Conservation (phyloP, 2,797 vertebrate species). For the Danio aesculapii region DNA sequence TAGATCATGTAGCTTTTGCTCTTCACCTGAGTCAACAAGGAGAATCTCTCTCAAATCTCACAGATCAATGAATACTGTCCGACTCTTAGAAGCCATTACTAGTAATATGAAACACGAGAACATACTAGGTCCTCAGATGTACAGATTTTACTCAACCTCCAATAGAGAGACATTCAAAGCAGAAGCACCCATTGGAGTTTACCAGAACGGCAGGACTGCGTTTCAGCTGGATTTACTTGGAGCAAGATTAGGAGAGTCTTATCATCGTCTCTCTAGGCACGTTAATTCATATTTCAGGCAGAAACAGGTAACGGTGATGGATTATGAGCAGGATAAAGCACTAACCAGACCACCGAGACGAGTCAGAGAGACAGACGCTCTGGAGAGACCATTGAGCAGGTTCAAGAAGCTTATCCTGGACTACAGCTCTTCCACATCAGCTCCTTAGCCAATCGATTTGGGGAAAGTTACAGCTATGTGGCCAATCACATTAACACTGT, state of each 20-base stretch:
- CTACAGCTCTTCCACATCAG: constrained; percentile 77
- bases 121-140: constrained; percentile 13
- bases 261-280: constrained; percentile 69
- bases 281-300: constrained; percentile 75
- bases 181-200: constrained; percentile 70
- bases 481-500: constrained; percentile 75
- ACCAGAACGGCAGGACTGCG: constrained; percentile 56
- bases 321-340: constrained; percentile 45
- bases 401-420: constrained; percentile 44
- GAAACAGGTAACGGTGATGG: constrained; percentile 43
- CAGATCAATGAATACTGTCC: constrained; percentile 38
- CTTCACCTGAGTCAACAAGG: constrained; percentile 36
- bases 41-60: constrained; percentile 43
- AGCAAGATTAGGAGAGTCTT: constrained; percentile 67
- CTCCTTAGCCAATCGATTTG: constrained; percentile 73
- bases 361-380: constrained; percentile 50
- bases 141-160: constrained; percentile 66
- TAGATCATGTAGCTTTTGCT: constrained; percentile 46
- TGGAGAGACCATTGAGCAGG: constrained; percentile 46
- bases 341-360: constrained; percentile 56
- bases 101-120: constrained; percentile 43
- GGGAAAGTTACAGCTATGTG: constrained; percentile 76
- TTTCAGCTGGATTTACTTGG: constrained; percentile 60
- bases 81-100: constrained; percentile 19
- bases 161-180: constrained; percentile 65